phyloP scores from a whole-genome alignment of 2,888 invertebrate genomes.

The Sesamia inferens region DNA sequence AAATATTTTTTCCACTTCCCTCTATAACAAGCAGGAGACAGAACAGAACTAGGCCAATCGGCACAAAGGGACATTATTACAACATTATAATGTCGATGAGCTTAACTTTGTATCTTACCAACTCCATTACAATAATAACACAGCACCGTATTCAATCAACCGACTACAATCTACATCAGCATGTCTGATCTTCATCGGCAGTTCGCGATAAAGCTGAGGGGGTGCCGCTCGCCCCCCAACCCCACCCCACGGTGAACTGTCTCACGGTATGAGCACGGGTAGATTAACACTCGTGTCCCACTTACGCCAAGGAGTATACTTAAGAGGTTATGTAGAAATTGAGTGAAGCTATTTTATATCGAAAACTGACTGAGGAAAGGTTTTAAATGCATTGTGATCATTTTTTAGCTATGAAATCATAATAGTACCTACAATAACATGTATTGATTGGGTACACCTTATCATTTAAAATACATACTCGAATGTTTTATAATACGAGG shows the following conservation, averaged over 20 bases:
- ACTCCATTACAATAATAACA: slow-evolving; percentile 11
- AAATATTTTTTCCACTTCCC: too few relatives aligned
- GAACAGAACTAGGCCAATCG: too few relatives aligned
- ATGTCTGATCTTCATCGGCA: slow-evolving; percentile 57
- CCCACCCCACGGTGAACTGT: slow-evolving; percentile 18
- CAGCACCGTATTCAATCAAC: slow-evolving; percentile 34
- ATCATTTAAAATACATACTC: too few relatives aligned
- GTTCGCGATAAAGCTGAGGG: slow-evolving; percentile 44
- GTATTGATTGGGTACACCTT: too few relatives aligned
- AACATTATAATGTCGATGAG: too few relatives aligned
- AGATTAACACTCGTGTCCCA: slow-evolving; percentile 59
- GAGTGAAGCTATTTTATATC: slow-evolving; percentile 4
- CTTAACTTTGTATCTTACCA: neutral
- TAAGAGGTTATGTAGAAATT: neutral
- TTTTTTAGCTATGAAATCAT: too few relatives aligned
- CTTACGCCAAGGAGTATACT: slow-evolving; percentile 38
- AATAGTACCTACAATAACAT: too few relatives aligned
- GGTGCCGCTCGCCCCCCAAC: slow-evolving; percentile 19
- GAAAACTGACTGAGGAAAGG: neutral
- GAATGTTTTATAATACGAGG: too few relatives aligned
- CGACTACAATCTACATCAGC: slow-evolving; percentile 44
- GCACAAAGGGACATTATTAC: too few relatives aligned
- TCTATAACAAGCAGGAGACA: too few relatives aligned
- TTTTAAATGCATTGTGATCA: neutral
- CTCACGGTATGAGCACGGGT: slow-evolving; percentile 46